phyloP scores from a whole-genome alignment of 2,888 invertebrate genomes.

The Archips xylosteana region DNA sequence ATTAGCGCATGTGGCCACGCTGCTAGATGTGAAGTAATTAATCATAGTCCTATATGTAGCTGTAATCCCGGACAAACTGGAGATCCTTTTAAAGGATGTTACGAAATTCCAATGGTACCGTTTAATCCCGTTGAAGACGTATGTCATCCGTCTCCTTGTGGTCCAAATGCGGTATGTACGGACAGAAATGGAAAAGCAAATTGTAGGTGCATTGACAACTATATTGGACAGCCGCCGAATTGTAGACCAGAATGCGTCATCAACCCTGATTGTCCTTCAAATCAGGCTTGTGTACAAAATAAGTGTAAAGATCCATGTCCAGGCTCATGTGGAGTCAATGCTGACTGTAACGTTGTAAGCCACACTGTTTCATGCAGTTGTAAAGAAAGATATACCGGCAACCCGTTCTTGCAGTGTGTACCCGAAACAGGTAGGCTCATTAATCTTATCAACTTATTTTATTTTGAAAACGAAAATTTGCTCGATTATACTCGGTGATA shows the following conservation, averaged over 20 bases:
- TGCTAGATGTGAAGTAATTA: slow-evolving; percentile 92
- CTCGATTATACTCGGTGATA: too few species aligned
- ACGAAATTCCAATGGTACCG: slow-evolving; percentile 76
- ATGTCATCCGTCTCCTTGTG: slow-evolving; percentile 93
- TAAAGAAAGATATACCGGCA: slow-evolving; percentile 90
- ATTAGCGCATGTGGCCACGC: slow-evolving; percentile 92
- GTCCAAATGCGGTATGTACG: slow-evolving; percentile 91
- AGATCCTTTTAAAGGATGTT: slow-evolving; percentile 92
- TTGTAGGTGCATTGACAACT: slow-evolving; percentile 91
- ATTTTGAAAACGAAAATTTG: not conserved
- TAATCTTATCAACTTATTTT: slow-evolving; percentile 4
- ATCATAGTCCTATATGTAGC: slow-evolving; percentile 94
- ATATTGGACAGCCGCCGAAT: slow-evolving; percentile 92
- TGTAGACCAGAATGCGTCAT: slow-evolving; percentile 94
- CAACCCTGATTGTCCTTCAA: slow-evolving; percentile 92
- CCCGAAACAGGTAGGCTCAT: slow-evolving; percentile 78
- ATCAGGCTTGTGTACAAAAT: slow-evolving; percentile 92
- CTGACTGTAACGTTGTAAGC: slow-evolving; percentile 92
- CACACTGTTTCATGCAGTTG: slow-evolving; percentile 94
- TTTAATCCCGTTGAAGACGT: slow-evolving; percentile 77
- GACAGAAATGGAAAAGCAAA: slow-evolving; percentile 88
- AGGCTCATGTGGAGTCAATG: slow-evolving; percentile 92
- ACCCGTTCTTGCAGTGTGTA: slow-evolving; percentile 93
- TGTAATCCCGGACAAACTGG: slow-evolving; percentile 91
- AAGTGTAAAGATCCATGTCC: slow-evolving; percentile 94